These are phyloP conservation scores for Tonatia bakeri DNA, from an alignment of 2,113 vertebrate species.

Conservation along the genomic window DNA sequence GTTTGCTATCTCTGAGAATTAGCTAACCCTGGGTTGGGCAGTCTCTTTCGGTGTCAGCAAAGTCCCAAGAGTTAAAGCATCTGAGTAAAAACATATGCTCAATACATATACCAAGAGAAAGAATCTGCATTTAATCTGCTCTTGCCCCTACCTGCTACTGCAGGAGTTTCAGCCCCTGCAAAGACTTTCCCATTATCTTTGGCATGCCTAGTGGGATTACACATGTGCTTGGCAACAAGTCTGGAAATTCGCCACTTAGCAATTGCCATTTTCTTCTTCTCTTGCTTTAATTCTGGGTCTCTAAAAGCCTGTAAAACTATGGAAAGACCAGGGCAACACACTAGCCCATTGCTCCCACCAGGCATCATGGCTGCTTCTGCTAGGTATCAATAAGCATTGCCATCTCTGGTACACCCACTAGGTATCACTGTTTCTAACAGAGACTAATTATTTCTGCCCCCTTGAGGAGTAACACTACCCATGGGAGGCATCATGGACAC, in stretches of 20 bases:
- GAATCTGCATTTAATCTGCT: not conserved
- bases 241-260: not conserved
- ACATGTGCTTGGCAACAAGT: not conserved
- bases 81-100: not conserved
- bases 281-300: not conserved
- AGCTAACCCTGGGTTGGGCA: not conserved
- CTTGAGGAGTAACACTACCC: no score
- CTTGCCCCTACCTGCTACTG: not conserved
- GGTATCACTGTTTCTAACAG: not conserved
- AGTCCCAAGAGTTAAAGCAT: not conserved
- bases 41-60: not conserved
- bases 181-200: not conserved
- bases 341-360: no score
- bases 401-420: not conserved
- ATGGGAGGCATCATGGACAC: not conserved
- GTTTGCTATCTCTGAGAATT: not conserved
- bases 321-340: not conserved
- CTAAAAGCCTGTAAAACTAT: not conserved
- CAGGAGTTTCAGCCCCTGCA: not conserved
- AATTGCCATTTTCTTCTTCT: not conserved
- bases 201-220: not conserved
- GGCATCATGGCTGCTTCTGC: not conserved
- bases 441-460: not conserved
- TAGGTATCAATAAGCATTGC: not conserved
- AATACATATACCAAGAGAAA: not conserved